Evolutionary conservation across 1,140 invertebrate species (phyloP).

Genomic region (Cotesia typhae): DNA sequence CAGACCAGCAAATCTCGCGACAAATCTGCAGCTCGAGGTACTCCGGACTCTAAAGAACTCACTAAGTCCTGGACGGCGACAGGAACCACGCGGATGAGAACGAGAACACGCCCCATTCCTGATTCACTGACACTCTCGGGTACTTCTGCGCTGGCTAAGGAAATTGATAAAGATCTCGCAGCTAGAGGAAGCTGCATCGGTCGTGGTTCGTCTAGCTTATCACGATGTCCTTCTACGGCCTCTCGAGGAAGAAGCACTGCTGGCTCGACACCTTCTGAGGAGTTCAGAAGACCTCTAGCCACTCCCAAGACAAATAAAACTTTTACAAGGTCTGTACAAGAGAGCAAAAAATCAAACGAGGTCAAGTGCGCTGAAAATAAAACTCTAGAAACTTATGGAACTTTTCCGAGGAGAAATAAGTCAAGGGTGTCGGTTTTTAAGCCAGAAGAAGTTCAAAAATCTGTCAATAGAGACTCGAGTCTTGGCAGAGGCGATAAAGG

Average conservation of each 20-base stretch:
- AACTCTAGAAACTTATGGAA: constrained; percentile 77
- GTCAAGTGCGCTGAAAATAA: constrained; percentile 63
- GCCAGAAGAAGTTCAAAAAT: constrained; percentile 53
- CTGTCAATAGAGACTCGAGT: constrained; percentile 52
- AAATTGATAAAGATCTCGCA: constrained; percentile 59
- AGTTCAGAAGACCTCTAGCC: constrained; percentile 71
- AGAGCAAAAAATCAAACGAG: constrained; percentile 49
- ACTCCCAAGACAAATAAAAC: constrained; percentile 25
- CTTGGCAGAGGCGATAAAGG: constrained; percentile 53
- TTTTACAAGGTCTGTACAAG: constrained; percentile 43
- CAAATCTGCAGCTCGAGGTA: constrained; percentile 40
- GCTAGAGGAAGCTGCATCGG: constrained; percentile 43
- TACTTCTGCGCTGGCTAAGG: constrained; percentile 62
- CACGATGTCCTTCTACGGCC: constrained; percentile 27
- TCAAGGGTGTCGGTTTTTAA: constrained; percentile 46
- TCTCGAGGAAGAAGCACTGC: constrained; percentile 68
- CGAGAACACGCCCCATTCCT: constrained; percentile 65
- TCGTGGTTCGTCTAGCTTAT: constrained; percentile 26
- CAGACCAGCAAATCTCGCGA: constrained; percentile 67
- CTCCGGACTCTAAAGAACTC: neutral
- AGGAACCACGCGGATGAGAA: constrained; percentile 35
- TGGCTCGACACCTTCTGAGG: constrained; percentile 72
- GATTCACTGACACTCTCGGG: constrained; percentile 59
- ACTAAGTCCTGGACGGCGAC: constrained; percentile 15
- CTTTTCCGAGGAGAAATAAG: constrained; percentile 74